Conservation (phyloP, 2,888 invertebrate species). For the Luperina testacea region DNA sequence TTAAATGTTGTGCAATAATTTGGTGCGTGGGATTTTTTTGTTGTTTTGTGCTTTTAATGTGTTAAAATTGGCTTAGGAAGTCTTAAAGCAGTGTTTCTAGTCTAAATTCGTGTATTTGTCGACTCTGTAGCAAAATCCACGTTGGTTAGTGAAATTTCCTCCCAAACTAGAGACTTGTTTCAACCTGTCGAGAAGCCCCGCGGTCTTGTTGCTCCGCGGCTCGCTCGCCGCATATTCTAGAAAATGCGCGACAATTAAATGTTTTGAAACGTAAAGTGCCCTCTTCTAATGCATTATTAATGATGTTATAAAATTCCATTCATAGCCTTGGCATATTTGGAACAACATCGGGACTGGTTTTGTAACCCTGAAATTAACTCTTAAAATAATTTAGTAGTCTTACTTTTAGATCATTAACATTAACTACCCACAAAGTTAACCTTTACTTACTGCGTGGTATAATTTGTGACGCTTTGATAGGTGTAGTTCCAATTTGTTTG, state of each 20-base stretch:
- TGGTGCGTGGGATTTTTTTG: conserved; percentile 9
- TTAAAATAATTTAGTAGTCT: conserved; percentile 2
- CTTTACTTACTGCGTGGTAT: conserved; percentile 5
- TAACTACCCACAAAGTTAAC: neutral
- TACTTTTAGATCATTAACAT: neutral
- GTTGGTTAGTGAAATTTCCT: conserved; percentile 9
- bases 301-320: conserved; percentile 41
- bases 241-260: conserved; percentile 55
- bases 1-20: conserved; percentile 60
- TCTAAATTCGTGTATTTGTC: neutral
- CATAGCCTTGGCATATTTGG: conserved; percentile 38
- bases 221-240: conserved; percentile 54
- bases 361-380: conserved; percentile 30
- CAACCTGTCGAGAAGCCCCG: conserved; percentile 63
- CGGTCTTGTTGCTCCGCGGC: conserved; percentile 58
- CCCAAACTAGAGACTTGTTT: conserved; percentile 60
- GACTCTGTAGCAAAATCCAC: neutral
- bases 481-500: neutral
- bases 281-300: conserved; percentile 45
- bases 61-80: neutral
- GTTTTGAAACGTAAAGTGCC: conserved; percentile 7
- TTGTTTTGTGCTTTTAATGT: conserved; percentile 2
- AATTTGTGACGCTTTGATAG: conserved; percentile 9
- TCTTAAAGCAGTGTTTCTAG: neutral
- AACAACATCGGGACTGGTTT: conserved; percentile 32